These are phyloP conservation scores for Ptychadena robeensis DNA, from an alignment of 2,797 vertebrate species.

Conservation along the genomic window DNA sequence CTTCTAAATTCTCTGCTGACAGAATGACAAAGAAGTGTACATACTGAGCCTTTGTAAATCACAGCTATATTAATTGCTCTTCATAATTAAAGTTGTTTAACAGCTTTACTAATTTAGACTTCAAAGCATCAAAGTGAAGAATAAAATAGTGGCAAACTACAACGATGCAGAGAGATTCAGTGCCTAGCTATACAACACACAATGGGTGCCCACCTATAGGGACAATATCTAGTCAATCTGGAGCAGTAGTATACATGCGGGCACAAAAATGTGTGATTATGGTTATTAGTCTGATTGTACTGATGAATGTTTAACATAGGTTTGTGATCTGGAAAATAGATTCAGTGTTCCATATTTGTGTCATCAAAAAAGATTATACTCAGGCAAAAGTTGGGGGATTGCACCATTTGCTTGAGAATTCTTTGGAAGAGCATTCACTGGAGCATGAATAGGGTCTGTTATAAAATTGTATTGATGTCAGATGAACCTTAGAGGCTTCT, in stretches of 20 bases:
- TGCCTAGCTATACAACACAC: background rate
- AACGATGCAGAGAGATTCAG: background rate
- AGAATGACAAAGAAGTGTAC: background rate
- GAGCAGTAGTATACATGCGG: background rate
- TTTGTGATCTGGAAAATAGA: too few relatives aligned
- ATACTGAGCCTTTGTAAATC: background rate
- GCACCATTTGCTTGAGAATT: background rate
- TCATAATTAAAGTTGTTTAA: slow-evolving; percentile 15
- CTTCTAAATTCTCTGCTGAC: slow-evolving; percentile 1
- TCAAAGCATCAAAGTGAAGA: slow-evolving; percentile 4
- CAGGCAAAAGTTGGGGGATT: background rate
- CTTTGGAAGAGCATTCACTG: slow-evolving; percentile 4
- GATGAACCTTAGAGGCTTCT: background rate
- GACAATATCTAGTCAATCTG: background rate
- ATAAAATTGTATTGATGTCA: background rate
- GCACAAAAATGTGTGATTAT: background rate
- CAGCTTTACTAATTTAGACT: slow-evolving; percentile 28
- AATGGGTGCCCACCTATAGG: background rate
- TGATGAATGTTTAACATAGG: too few relatives aligned
- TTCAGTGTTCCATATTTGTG: too few relatives aligned
- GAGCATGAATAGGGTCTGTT: background rate
- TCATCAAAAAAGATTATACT: background rate
- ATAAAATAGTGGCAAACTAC: slow-evolving; percentile 1
- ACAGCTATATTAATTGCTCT: slow-evolving; percentile 22
- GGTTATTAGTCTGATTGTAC: too few relatives aligned